Percentiles rank a stretch among this genome's conserved stretches.
Evolutionary conservation across 2,797 vertebrate genomes (phyloP).

Genomic region (Eulemur albifrons): DNA sequence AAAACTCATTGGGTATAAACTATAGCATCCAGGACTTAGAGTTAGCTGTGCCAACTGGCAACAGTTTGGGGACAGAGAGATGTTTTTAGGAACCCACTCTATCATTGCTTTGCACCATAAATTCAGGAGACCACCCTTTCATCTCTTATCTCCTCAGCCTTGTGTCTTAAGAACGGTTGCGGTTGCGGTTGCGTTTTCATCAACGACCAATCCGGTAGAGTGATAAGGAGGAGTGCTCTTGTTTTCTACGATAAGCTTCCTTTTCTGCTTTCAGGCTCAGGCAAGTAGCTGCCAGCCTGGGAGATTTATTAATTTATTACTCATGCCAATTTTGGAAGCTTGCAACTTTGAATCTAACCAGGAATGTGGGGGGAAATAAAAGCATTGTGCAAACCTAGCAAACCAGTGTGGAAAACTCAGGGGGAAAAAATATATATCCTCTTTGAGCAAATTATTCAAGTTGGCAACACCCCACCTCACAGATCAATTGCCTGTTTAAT

Average conservation of each 20-base stretch:
- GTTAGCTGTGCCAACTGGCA: not conserved
- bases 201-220: not conserved
- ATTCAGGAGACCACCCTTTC: not conserved
- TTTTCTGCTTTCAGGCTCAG: not conserved
- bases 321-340: conserved; percentile 16
- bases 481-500: not conserved
- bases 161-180: not conserved
- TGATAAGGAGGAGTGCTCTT: not conserved
- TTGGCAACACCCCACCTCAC: not conserved
- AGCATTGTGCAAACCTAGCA: not conserved
- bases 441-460: conserved; percentile 38
- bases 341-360: conserved; percentile 41
- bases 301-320: not conserved
- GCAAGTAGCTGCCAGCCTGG: not conserved
- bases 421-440: not conserved
- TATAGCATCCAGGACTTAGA: not conserved
- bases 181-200: not conserved
- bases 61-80: not conserved
- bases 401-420: not conserved
- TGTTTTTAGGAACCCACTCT: not conserved
- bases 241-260: not conserved
- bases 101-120: not conserved
- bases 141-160: conserved; percentile 28
- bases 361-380: not conserved
- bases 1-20: not conserved